A percentile compares a stretch with the other conserved stretches of the same genome.
Conservation (phyloP, 1,140 invertebrate genomes). For the Trissolcus basalis region DNA sequence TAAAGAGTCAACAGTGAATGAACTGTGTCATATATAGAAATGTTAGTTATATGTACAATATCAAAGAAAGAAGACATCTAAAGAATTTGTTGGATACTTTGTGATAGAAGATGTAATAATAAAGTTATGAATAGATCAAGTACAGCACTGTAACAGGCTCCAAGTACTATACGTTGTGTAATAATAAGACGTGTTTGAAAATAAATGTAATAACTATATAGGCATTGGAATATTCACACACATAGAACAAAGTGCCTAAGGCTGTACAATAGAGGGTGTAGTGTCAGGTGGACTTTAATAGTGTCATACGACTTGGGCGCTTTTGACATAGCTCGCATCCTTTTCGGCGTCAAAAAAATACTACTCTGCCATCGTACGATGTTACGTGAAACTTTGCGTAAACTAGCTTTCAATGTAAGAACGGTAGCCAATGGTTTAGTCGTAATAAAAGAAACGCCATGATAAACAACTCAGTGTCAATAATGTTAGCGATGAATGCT, state of each 20-base stretch:
- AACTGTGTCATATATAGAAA: no score
- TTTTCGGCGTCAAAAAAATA: slow-evolving; percentile 8
- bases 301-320: slow-evolving; percentile 55
- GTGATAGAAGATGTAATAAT: no score
- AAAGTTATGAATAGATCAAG: no score
- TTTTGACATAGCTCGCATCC: slow-evolving; percentile 1
- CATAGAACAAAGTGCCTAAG: slow-evolving; percentile 54
- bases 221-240: slow-evolving; percentile 50
- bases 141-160: slow-evolving; percentile 6
- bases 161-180: slow-evolving; percentile 39
- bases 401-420: slow-evolving; percentile 14
- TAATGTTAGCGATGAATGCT: slow-evolving; percentile 43
- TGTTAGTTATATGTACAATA: no score
- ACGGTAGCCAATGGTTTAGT: slow-evolving; percentile 51
- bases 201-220: slow-evolving; percentile 44
- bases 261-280: slow-evolving; percentile 53
- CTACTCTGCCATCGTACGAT: slow-evolving; percentile 52
- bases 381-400: slow-evolving; percentile 29
- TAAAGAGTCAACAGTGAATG: no score
- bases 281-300: slow-evolving; percentile 73
- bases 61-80: no score
- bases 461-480: slow-evolving; percentile 30
- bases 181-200: slow-evolving; percentile 47
- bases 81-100: no score
- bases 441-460: slow-evolving; percentile 24